Evolutionary conservation across 2,888 invertebrate species (phyloP).

Genomic region (Apamea crenata): DNA sequence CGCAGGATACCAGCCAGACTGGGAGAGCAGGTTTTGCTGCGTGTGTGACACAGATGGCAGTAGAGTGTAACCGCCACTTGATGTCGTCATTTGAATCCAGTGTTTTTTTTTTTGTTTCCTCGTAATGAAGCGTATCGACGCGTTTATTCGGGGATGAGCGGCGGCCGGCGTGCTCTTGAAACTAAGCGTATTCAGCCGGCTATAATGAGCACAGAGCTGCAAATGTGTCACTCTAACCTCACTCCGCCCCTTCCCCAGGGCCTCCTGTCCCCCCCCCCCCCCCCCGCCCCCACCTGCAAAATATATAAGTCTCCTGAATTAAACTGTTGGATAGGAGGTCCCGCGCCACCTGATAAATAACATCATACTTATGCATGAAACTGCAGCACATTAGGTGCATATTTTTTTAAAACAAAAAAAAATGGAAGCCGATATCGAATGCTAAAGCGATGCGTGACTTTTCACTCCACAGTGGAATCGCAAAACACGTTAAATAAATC

Average conservation of each 20-base stretch:
- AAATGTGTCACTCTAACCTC: constrained; percentile 68
- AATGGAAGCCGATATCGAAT: not conserved
- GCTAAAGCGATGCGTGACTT: constrained; percentile 1
- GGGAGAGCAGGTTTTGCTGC: not conserved
- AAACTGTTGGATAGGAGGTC: constrained; percentile 38
- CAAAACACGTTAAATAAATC: constrained; percentile 35
- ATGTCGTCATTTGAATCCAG: constrained; percentile 50
- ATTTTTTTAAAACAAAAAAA: constrained; percentile 26
- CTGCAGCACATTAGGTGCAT: constrained; percentile 9
- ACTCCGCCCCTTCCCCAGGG: not conserved
- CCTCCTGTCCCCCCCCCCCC: not conserved
- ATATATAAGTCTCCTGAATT: constrained; percentile 64
- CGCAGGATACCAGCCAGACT: not conserved
- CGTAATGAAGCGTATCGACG: constrained; percentile 59
- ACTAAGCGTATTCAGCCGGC: constrained; percentile 66
- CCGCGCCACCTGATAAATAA: constrained; percentile 19
- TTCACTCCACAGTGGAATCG: not conserved
- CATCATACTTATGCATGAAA: constrained; percentile 38
- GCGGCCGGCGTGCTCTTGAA: constrained; percentile 65
- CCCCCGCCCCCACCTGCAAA: too few species aligned
- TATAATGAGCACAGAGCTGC: constrained; percentile 70
- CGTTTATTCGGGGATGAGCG: constrained; percentile 65
- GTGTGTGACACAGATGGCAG: not conserved
- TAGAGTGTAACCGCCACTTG: constrained; percentile 4
- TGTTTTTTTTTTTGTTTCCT: not conserved